phyloP scores from a whole-genome alignment of 2,113 vertebrate species.

The Ageneiosus marmoratus region DNA sequence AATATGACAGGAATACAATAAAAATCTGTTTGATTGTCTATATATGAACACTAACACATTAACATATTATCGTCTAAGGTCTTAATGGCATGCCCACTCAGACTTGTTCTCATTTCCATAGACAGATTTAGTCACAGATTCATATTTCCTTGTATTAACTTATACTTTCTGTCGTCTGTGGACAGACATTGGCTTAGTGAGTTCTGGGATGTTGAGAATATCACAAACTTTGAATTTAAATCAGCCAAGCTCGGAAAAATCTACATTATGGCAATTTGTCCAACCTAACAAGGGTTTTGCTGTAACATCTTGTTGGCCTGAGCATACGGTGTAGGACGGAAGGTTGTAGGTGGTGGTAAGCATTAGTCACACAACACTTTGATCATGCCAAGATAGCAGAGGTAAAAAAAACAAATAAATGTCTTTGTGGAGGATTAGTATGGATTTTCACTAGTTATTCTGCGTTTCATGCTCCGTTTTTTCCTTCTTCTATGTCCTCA shows the following conservation, averaged over 20 bases:
- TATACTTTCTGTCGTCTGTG: neutral
- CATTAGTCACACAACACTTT: conserved; percentile 40
- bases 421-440: conserved; percentile 66
- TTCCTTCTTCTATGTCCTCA: conserved; percentile 28
- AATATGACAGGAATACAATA: neutral
- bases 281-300: conserved; percentile 10
- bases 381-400: conserved; percentile 16
- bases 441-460: conserved; percentile 51
- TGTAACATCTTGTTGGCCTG: neutral
- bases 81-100: neutral
- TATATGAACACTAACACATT: neutral
- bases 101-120: neutral
- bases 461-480: conserved; percentile 19
- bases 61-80: neutral
- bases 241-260: conserved; percentile 13
- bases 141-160: neutral
- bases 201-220: neutral
- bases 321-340: neutral
- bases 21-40: neutral
- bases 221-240: conserved; percentile 5
- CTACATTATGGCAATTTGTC: conserved; percentile 13
- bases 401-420: conserved; percentile 50
- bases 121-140: neutral
- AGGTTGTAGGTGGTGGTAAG: conserved; percentile 4
- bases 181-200: neutral